These are phyloP conservation scores for Isaurus tuberculatus DNA, from an alignment of 92 coral and sea anemone species.

Conservation along the genomic window DNA sequence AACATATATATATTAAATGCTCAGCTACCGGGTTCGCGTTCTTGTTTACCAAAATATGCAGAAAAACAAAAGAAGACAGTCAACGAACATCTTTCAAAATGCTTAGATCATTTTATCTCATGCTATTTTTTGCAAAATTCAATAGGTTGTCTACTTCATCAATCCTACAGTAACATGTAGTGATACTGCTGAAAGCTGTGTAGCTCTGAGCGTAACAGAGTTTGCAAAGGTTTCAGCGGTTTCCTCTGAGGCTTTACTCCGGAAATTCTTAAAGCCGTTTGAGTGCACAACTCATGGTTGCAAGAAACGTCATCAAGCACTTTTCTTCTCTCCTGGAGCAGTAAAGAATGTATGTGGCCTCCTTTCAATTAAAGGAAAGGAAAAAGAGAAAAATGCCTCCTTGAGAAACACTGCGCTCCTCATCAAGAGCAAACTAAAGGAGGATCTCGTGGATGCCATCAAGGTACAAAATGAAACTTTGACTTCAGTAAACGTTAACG, in stretches of 20 bases:
- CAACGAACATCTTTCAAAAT: background rate
- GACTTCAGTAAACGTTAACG: conserved; percentile 13
- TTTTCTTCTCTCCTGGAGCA: conserved; percentile 12
- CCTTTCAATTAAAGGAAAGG: background rate
- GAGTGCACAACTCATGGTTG: conserved; percentile 3
- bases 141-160: conserved; percentile 6
- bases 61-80: background rate
- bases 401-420: background rate
- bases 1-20: background rate
- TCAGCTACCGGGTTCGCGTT: background rate
- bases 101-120: background rate
- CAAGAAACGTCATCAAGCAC: conserved; percentile 3
- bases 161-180: conserved; percentile 2
- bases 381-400: background rate
- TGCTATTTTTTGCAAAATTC: background rate
- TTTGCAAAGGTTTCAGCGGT: background rate
- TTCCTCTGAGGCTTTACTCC: background rate
- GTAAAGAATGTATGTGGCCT: background rate
- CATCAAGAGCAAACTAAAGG: background rate
- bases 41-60: background rate
- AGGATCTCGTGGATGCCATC: conserved; percentile 1
- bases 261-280: background rate
- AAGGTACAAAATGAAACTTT: conserved; percentile 2
- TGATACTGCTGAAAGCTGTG: conserved; percentile 12
- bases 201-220: background rate